Conservation (phyloP, 2,888 invertebrate genomes). For the Drosophila acutilabella region DNA sequence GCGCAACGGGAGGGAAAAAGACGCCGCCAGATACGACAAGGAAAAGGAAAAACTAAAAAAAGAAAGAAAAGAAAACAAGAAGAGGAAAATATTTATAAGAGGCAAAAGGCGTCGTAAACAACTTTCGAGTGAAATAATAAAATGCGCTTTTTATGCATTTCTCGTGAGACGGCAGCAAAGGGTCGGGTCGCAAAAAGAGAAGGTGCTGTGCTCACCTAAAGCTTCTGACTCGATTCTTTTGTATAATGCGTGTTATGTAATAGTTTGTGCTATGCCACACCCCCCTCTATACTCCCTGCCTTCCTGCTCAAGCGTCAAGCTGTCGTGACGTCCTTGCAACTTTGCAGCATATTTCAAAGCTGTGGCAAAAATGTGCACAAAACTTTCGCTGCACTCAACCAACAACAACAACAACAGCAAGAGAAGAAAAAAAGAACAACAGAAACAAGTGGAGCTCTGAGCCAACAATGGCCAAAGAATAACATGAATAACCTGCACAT, state of each 20-base stretch:
- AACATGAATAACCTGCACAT: slow-evolving; percentile 67
- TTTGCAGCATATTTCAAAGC: slow-evolving; percentile 73
- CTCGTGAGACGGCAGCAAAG: slow-evolving; percentile 5
- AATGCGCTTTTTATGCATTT: slow-evolving; percentile 77
- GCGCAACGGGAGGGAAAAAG: slow-evolving; percentile 37
- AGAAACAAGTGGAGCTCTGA: slow-evolving; percentile 5
- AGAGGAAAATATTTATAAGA: slow-evolving; percentile 1
- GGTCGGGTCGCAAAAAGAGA: background rate
- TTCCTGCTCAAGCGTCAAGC: slow-evolving; percentile 52
- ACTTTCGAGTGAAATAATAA: slow-evolving; percentile 79
- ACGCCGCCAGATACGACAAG: slow-evolving; percentile 44
- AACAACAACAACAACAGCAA: slow-evolving; percentile 18
- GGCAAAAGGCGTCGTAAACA: slow-evolving; percentile 69
- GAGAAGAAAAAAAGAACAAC: slow-evolving; percentile 2
- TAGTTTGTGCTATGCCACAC: slow-evolving; percentile 55
- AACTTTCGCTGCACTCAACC: slow-evolving; percentile 63
- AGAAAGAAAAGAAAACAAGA: slow-evolving; percentile 4
- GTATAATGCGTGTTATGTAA: slow-evolving; percentile 73
- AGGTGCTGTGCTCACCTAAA: slow-evolving; percentile 12
- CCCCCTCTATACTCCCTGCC: too few relatives aligned
- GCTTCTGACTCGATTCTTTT: slow-evolving; percentile 34
- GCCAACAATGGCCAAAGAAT: slow-evolving; percentile 53
- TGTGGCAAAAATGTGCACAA: slow-evolving; percentile 58
- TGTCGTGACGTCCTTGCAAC: slow-evolving; percentile 74
- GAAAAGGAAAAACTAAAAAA: slow-evolving; percentile 9